A percentile compares a stretch with the other conserved stretches of the same genome.
phyloP scores from a whole-genome alignment of 2,888 invertebrate species.

The Palloptera scutellata region DNA sequence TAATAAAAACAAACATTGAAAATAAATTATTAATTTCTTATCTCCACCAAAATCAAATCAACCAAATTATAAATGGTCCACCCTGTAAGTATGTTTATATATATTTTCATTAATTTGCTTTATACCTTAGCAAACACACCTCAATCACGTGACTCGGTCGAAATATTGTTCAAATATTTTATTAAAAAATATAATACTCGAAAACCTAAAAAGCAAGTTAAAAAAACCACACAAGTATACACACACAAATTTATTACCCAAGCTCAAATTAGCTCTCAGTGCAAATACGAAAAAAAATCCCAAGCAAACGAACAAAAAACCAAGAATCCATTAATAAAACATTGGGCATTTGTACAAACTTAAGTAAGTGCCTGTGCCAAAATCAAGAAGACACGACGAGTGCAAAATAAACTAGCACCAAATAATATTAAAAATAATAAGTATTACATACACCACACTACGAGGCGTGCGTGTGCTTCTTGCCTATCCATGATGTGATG shows the following conservation, averaged over 20 bases:
- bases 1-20: no score
- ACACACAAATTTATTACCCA: constrained; percentile 19
- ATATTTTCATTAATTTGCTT: no score
- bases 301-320: background rate
- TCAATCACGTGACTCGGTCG: constrained; percentile 13
- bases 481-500: no score
- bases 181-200: constrained; percentile 5
- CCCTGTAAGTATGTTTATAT: no score
- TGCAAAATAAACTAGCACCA: background rate
- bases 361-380: background rate
- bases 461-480: no score
- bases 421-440: background rate
- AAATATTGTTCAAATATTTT: background rate
- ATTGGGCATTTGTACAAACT: no score
- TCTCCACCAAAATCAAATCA: no score
- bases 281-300: background rate
- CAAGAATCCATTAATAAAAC: no score
- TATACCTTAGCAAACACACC: constrained; percentile 2
- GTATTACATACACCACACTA: background rate
- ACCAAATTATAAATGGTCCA: no score
- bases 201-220: no score
- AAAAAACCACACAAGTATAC: background rate
- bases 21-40: no score
- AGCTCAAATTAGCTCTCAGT: constrained; percentile 27
- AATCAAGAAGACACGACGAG: background rate